These are phyloP conservation scores for Ispidina lecontei DNA, from an alignment of 2,797 vertebrate genomes.

Conservation along the genomic window DNA sequence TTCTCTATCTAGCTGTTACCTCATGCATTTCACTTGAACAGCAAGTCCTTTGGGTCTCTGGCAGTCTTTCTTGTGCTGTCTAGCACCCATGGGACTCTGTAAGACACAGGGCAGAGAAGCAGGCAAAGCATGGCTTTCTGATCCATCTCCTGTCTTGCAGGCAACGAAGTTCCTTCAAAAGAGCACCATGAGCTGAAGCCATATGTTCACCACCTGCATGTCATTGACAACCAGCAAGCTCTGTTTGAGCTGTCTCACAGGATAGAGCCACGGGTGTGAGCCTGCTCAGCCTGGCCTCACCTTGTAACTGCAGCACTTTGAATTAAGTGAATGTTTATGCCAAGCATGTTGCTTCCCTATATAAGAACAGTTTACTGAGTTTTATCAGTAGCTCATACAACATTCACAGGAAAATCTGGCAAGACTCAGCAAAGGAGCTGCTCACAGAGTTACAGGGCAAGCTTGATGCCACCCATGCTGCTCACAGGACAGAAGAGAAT, in stretches of 20 bases:
- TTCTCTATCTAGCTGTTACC: neutral
- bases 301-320: conserved; percentile 68
- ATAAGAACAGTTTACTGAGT: conserved; percentile 79
- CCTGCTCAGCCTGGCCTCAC: conserved; percentile 3
- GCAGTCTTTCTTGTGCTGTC: neutral
- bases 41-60: neutral
- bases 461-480: neutral
- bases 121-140: neutral
- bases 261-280: conserved; percentile 91
- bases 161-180: conserved; percentile 86
- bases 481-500: neutral
- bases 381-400: conserved; percentile 79
- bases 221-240: conserved; percentile 97
- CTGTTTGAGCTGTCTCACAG: conserved; percentile 95
- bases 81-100: neutral
- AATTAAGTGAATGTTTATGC: conserved; percentile 70
- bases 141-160: conserved; percentile 71
- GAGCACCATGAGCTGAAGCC: conserved; percentile 89
- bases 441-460: neutral
- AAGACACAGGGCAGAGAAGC: neutral
- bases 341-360: conserved; percentile 75
- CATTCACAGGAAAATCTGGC: conserved; percentile 36
- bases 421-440: conserved; percentile 42
- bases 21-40: neutral
- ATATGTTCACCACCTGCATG: conserved; percentile 88